These are phyloP conservation scores for Eupelmus urozonus DNA, from an alignment of 2,888 invertebrate species.

Conservation along the genomic window DNA sequence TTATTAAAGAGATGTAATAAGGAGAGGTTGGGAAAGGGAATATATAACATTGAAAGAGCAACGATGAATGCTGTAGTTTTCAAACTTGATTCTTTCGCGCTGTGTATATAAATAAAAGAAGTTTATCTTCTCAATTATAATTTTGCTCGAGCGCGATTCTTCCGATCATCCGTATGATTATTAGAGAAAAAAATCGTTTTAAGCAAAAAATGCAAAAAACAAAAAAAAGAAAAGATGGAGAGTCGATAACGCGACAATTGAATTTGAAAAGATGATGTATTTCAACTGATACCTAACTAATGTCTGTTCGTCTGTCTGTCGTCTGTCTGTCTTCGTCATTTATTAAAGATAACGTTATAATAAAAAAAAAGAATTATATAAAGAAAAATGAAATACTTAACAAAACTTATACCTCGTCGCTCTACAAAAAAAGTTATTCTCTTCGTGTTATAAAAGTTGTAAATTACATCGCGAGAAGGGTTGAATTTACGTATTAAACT, in stretches of 20 bases:
- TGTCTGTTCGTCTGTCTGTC: conserved; percentile 71
- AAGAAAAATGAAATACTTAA: conserved; percentile 30
- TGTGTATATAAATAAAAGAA: conserved; percentile 29
- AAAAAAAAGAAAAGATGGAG: conserved; percentile 4
- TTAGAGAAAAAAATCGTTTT: background rate
- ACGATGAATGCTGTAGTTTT: conserved; percentile 33
- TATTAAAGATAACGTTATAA: conserved; percentile 58
- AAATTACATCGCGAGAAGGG: conserved; percentile 60
- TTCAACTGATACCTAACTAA: conserved; percentile 57
- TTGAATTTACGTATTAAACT: conserved; percentile 15
- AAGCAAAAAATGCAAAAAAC: background rate
- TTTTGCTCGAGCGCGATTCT: conserved; percentile 48
- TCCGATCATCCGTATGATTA: conserved; percentile 53
- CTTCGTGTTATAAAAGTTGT: conserved; percentile 74
- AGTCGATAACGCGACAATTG: background rate
- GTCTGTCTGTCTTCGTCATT: conserved; percentile 71
- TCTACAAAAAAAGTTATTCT: conserved; percentile 68
- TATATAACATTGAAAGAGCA: conserved; percentile 9
- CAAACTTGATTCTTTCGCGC: conserved; percentile 35
- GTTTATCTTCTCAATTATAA: conserved; percentile 11
- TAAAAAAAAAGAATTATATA: conserved; percentile 66
- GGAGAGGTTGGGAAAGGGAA: background rate
- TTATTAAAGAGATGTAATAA: conserved; percentile 15
- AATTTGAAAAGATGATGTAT: conserved; percentile 43
- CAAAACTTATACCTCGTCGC: conserved; percentile 50